A percentile compares a stretch with the other conserved stretches of the same genome.
Conservation (phyloP, 1,140 invertebrate species). For the Notospermus geniculatus region DNA sequence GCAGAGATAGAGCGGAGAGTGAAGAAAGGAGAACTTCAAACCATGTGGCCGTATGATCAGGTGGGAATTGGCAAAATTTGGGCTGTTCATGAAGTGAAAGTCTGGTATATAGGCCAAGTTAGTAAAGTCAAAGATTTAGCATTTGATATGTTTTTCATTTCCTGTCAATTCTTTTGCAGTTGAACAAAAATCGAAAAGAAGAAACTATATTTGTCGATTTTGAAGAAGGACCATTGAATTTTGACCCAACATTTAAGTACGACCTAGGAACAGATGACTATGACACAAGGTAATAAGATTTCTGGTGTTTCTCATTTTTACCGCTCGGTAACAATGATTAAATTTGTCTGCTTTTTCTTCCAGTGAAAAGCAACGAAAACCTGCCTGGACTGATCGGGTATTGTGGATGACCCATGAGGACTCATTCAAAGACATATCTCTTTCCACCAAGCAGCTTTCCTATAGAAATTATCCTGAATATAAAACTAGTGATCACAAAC, state of each 20-base stretch:
- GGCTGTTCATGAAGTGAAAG: no score
- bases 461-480: constrained; percentile 72
- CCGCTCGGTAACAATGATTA: no score
- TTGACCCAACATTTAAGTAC: constrained; percentile 94
- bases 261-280: constrained; percentile 85
- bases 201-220: constrained; percentile 51
- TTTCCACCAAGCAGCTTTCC: constrained; percentile 63
- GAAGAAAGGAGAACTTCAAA: constrained; percentile 64
- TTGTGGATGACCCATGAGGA: constrained; percentile 71
- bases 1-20: constrained; percentile 68
- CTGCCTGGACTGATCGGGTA: constrained; percentile 85
- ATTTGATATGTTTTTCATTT: no score
- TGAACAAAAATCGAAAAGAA: constrained; percentile 51
- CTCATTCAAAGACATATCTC: constrained; percentile 72
- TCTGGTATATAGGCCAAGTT: no score
- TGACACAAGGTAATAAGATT: constrained; percentile 61
- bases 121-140: no score
- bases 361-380: constrained; percentile 67
- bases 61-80: no score
- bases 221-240: constrained; percentile 79
- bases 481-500: constrained; percentile 80
- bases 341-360: constrained; percentile 25
- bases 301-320: no score
- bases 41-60: constrained; percentile 58
- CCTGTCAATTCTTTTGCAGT: constrained; percentile 61